Evolutionary conservation across 2,797 vertebrate genomes (phyloP), one percentile per base, ranked within the genome.

Genomic region (Bryconaethiops microstoma): DNA sequence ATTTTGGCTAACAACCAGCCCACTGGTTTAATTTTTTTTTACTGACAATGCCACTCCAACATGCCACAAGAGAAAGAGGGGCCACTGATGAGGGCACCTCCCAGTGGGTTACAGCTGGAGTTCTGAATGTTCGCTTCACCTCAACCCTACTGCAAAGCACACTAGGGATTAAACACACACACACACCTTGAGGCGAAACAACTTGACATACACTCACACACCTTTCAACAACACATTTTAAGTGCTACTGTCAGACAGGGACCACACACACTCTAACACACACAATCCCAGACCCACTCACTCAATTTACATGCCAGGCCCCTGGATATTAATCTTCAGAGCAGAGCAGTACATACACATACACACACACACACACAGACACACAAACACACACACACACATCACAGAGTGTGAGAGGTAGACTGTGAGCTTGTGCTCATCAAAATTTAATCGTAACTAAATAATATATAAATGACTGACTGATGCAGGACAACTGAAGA

Each of bases 381-480:
- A n/a, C n/a, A n/a, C n/a, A n/a, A n/a, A n/a, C 40, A 42, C 40
- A 42, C 40, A 42, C 40, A 42, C 40, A 74, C 77, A 79, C 72
- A 54, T 39, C 21, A 72, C 54, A 54, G 65, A 69, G 74, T 70
- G 42, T 13, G 35, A 77, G 65, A 80, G 71, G 40, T 25, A 54
- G 29, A 40, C 57, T 21, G 70, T 48, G 86, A 74, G 75, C 62
- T 80, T 80, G 57, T 63, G 65, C 80, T 83, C 82, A 87, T 87
- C 82, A 87, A 84, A 87, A 83, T 87, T 86, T 76, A 84, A 77
- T 84, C 78, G 78, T 19, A 59, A 57, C 65, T 87, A 82, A 87
- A 87, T 87, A 87, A 86, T 87, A 70, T 78, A 87, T 83, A 76
- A 87, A 78, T 65, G 81, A 69, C 60, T 21, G 67, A 79, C 72